Percentiles rank a stretch among this genome's conserved stretches.
Evolutionary conservation across 2,888 invertebrate species (phyloP).

Genomic region (Drosophila pullipes): DNA sequence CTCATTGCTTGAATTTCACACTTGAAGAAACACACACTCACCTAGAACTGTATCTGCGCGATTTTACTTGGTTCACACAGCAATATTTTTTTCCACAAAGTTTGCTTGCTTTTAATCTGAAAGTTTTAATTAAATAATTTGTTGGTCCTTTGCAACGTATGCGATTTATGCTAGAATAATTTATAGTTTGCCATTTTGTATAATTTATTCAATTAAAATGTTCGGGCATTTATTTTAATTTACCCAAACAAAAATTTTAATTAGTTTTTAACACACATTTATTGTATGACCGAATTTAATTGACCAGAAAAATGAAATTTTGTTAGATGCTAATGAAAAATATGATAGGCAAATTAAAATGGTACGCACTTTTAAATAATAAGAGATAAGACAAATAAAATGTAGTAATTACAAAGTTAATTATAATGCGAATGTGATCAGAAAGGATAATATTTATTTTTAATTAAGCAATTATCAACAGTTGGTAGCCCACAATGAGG

Average conservation of each 20-base stretch:
- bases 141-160: slow-evolving; percentile 10
- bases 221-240: neutral
- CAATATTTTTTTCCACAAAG: slow-evolving; percentile 14
- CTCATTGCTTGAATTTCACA: slow-evolving; percentile 14
- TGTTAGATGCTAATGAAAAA: neutral
- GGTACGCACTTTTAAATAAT: neutral
- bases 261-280: neutral
- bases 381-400: neutral
- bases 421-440: neutral
- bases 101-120: slow-evolving; percentile 29
- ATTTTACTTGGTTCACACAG: slow-evolving; percentile 18
- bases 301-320: neutral
- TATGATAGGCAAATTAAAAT: neutral
- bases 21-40: slow-evolving; percentile 13
- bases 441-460: neutral
- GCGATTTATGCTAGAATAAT: slow-evolving; percentile 32
- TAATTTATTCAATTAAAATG: slow-evolving; percentile 7
- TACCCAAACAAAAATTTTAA: neutral
- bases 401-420: neutral
- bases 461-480: neutral
- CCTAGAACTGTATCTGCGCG: slow-evolving; percentile 7
- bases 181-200: slow-evolving; percentile 7
- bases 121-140: slow-evolving; percentile 57
- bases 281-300: neutral
- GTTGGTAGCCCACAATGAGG: neutral